A percentile compares a stretch with the other conserved stretches of the same genome.
phyloP scores from a whole-genome alignment of 1,140 invertebrate genomes.

The Cyphomyrmex costatus region DNA sequence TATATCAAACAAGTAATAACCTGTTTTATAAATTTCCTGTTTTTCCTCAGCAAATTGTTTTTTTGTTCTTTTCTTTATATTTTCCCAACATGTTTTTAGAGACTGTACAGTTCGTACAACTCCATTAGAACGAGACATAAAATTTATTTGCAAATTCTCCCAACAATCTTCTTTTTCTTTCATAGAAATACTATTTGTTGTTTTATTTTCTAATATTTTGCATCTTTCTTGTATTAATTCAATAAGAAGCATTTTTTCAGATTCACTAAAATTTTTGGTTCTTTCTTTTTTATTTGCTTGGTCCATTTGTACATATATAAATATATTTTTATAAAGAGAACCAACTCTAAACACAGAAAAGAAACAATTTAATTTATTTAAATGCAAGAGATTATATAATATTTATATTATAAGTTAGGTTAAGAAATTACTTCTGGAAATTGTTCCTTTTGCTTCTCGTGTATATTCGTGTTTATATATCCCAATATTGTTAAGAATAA shows the following conservation, averaged over 20 bases:
- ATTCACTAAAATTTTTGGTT: background rate
- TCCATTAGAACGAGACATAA: background rate
- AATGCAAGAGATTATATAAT: no score
- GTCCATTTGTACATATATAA: no score
- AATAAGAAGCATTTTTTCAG: background rate
- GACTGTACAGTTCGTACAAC: background rate
- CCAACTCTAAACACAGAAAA: no score
- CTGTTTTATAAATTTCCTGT: background rate
- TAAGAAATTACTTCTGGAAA: no score
- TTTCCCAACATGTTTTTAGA: constrained; percentile 32
- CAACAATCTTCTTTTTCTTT: constrained; percentile 36
- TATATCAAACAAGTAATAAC: no score
- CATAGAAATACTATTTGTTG: constrained; percentile 1
- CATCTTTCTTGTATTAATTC: constrained; percentile 10
- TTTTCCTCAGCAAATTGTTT: constrained; percentile 9
- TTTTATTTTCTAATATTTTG: constrained; percentile 20
- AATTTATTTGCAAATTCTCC: background rate
- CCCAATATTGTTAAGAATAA: no score
- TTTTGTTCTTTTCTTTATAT: constrained; percentile 10
- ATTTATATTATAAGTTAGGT: no score
- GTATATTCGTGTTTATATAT: no score
- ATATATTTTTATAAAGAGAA: no score
- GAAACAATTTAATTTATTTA: no score
- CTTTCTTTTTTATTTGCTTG: no score
- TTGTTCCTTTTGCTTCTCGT: no score